phyloP scores from a whole-genome alignment of 2,797 vertebrate genomes.

The Anabas testudineus region DNA sequence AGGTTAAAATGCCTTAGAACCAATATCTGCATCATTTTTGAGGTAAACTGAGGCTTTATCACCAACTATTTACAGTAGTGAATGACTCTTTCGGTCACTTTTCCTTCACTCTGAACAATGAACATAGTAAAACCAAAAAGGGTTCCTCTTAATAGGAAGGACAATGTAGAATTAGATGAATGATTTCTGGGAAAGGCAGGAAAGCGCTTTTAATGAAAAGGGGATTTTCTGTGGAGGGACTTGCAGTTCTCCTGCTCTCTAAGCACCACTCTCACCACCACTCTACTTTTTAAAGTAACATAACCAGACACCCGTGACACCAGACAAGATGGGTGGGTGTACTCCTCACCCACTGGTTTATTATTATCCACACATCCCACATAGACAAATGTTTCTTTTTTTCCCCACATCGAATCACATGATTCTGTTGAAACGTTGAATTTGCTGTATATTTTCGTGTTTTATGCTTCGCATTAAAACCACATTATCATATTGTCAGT shows the following conservation, averaged over 20 bases:
- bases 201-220: conserved; percentile 62
- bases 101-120: conserved; percentile 13
- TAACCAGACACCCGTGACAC: conserved; percentile 35
- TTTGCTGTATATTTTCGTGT: not conserved
- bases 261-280: conserved; percentile 38
- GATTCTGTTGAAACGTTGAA: not conserved
- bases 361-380: conserved; percentile 25
- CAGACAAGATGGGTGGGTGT: conserved; percentile 26
- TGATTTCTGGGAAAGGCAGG: conserved; percentile 57
- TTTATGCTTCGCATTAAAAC: conserved; percentile 35
- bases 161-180: conserved; percentile 53
- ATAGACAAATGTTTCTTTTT: conserved; percentile 6
- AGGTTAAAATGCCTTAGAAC: not conserved
- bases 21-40: not conserved
- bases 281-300: conserved; percentile 38
- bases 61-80: conserved; percentile 1
- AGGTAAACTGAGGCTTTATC: not conserved
- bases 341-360: conserved; percentile 10
- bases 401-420: conserved; percentile 26
- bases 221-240: conserved; percentile 55
- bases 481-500: conserved; percentile 39
- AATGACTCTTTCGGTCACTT: conserved; percentile 11
- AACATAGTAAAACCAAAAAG: conserved; percentile 31
- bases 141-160: conserved; percentile 31
- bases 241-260: conserved; percentile 45